Evolutionary conservation across 2,797 vertebrate species (phyloP), one percentile per base, ranked within the genome.

Genomic region (Cuculus canorus): DNA sequence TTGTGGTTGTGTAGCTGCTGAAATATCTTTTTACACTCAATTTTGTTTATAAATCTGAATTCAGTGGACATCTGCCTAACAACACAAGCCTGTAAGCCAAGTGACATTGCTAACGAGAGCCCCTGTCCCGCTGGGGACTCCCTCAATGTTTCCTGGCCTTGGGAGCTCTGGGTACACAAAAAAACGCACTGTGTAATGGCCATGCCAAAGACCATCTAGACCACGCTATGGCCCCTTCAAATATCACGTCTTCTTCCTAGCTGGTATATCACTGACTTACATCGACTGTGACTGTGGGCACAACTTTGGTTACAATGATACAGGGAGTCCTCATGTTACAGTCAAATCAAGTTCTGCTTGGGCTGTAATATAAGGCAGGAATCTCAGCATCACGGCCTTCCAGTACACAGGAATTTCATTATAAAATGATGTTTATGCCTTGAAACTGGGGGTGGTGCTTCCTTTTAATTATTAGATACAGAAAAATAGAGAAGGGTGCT

Each of bases 21-120:
- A 87, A 95, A 88, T 66, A 85, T 5, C 60, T 80, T 92, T 90
- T 76, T 77, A 85, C 24, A 61, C 17, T 89, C 2, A 1, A 65
- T 65, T 92, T 89, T 96, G 92, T 96, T 95, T 95, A 71, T 95
- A 91, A 80, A 84, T 94, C 84, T 94, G 82, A 89, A 85, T 92
- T 88, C 64, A 50, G 50, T 50, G 54, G 23, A 3, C 52, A 71
- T 79, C 48, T 61, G n/a, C 47, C 47, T 35, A 63, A 43, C 1
- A 2, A 78, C 19, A 39, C 4, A 54, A 54, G 48, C 30, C 59
- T 79, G 30, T 32, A 63, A 88, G 28, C 17, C 4, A 1, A 30
- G 27, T 69, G 37, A 37, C 16, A 15, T 33, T 47, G 37, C 33
- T 54, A 41, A 88, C 88, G 16, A 82, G 45, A 80, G 7, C 7